Evolutionary conservation across 1,140 invertebrate genomes (phyloP).

Genomic region (Laupala kohalensis): DNA sequence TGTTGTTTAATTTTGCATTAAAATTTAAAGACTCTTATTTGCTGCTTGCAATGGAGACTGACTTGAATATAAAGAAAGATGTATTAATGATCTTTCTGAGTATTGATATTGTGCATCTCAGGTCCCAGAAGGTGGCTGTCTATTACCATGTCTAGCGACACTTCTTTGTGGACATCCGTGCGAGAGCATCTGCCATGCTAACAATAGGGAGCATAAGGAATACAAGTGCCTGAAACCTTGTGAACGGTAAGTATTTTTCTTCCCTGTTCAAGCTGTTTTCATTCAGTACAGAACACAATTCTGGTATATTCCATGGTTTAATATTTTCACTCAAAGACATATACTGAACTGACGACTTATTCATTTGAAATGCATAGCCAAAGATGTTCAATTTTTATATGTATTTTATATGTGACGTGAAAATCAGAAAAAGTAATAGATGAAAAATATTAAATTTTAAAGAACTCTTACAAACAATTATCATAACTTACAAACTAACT

Average conservation of each 20-base stretch:
- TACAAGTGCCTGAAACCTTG: slow-evolving; percentile 17
- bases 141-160: slow-evolving; percentile 20
- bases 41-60: neutral
- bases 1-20: no score
- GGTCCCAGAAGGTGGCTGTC: slow-evolving; percentile 23
- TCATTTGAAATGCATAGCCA: no score
- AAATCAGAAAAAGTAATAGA: no score
- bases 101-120: neutral
- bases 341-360: no score
- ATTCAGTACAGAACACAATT: no score
- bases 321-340: no score
- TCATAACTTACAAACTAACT: no score
- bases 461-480: no score
- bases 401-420: no score
- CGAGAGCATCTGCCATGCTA: slow-evolving; percentile 35
- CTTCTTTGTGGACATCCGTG: slow-evolving; percentile 40
- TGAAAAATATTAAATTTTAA: no score
- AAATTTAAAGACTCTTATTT: neutral
- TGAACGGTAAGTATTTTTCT: slow-evolving; percentile 13
- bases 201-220: slow-evolving; percentile 30
- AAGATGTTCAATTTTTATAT: no score
- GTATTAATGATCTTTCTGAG: neutral
- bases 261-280: slow-evolving; percentile 1
- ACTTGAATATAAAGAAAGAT: neutral
- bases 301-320: no score